phyloP scores from a whole-genome alignment of 2,113 vertebrate species.

The Sinocyclocheilus anophthalmus region DNA sequence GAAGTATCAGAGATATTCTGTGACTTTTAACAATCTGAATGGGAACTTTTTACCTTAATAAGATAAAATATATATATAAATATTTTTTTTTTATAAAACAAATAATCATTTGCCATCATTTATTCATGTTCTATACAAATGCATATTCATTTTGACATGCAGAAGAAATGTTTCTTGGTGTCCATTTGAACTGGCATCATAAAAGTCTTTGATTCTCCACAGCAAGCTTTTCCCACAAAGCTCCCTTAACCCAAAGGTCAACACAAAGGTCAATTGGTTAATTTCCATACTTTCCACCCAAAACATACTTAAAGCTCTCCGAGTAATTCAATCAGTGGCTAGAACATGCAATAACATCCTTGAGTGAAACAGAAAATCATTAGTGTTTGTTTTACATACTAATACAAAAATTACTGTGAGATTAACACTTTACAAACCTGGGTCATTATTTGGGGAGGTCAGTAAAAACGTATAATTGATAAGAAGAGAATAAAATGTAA shows the following conservation, averaged over 20 bases:
- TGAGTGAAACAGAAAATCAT: constrained; percentile 59
- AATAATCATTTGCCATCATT: neutral
- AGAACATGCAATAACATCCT: constrained; percentile 69
- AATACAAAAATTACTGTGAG: constrained; percentile 17
- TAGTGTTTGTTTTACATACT: constrained; percentile 54
- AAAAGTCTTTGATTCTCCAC: constrained; percentile 67
- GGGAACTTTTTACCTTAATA: neutral
- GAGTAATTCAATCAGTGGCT: constrained; percentile 70
- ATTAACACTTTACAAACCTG: neutral
- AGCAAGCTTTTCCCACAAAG: constrained; percentile 66
- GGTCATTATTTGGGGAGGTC: neutral
- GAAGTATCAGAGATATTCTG: neutral
- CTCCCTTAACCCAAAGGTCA: constrained; percentile 65
- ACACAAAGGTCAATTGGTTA: constrained; percentile 70
- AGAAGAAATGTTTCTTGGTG: neutral
- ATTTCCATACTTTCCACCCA: constrained; percentile 74
- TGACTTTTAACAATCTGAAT: neutral
- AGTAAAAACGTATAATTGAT: neutral
- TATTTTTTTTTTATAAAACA: neutral
- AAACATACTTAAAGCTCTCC: constrained; percentile 66
- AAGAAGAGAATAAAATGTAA: neutral
- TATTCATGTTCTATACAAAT: constrained; percentile 18
- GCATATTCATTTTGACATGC: constrained; percentile 42
- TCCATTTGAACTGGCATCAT: constrained; percentile 46
- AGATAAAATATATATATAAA: neutral